Evolutionary conservation across 2,113 vertebrate genomes (phyloP).

Genomic region (Pao palembangensis): DNA sequence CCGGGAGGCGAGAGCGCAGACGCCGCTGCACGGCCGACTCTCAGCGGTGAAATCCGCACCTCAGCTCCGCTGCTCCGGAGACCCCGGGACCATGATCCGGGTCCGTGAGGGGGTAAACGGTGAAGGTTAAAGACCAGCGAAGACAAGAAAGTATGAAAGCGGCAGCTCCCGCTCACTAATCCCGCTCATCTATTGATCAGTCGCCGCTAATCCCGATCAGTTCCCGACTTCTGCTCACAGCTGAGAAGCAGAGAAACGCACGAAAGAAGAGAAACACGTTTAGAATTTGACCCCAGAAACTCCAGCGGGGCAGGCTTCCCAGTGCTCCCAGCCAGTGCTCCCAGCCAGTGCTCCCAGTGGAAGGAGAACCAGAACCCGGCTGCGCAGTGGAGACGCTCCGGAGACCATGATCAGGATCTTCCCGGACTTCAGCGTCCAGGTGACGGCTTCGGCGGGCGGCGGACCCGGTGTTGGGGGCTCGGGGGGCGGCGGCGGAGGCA

Average conservation of each 20-base stretch:
- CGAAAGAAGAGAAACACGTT: too few relatives aligned
- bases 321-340: neutral
- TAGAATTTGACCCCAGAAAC: too few relatives aligned
- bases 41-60: constrained; percentile 10
- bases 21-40: neutral
- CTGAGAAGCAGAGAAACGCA: too few relatives aligned
- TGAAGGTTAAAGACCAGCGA: constrained; percentile 1
- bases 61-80: constrained; percentile 40
- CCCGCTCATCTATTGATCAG: constrained; percentile 20
- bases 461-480: constrained; percentile 82
- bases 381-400: constrained; percentile 48
- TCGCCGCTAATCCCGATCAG: constrained; percentile 46
- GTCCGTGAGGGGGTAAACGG: constrained; percentile 58
- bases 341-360: too few relatives aligned
- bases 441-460: constrained; percentile 88
- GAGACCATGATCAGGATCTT: constrained; percentile 96
- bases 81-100: constrained; percentile 84
- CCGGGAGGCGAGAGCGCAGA: constrained; percentile 7
- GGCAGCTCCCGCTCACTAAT: constrained; percentile 48
- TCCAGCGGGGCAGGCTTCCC: constrained; percentile 21
- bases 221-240: too few relatives aligned
- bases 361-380: neutral
- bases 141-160: neutral
- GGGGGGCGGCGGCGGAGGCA: constrained; percentile 51
- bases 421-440: constrained; percentile 98